Conservation (phyloP, 2,797 vertebrate species). For the Pipistrellus kuhlii region DNA sequence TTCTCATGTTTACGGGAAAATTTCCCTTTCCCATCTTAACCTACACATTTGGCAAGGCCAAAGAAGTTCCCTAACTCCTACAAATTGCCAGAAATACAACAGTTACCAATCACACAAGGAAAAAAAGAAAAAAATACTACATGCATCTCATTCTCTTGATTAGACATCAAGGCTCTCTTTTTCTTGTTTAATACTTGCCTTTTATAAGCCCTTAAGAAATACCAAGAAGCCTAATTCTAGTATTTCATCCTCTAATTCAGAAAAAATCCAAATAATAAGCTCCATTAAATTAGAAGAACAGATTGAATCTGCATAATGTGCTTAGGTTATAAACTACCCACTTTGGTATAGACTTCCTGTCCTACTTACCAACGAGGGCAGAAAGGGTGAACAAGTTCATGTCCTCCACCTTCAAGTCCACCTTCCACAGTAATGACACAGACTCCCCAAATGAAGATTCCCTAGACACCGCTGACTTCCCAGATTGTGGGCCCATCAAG, state of each 20-base stretch:
- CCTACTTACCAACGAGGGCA: slow-evolving; percentile 91
- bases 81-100: background rate
- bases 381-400: slow-evolving; percentile 96
- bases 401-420: slow-evolving; percentile 95
- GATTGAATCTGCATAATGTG: slow-evolving; percentile 6
- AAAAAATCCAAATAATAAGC: slow-evolving; percentile 38
- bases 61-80: slow-evolving; percentile 36
- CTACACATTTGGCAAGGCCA: slow-evolving; percentile 16
- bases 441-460: slow-evolving; percentile 79
- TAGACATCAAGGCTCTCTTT: slow-evolving; percentile 7
- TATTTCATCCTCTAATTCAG: slow-evolving; percentile 1
- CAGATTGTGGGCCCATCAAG: slow-evolving; percentile 81
- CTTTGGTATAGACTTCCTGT: background rate
- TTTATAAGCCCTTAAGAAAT: background rate
- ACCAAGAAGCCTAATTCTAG: slow-evolving; percentile 39
- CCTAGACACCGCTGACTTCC: slow-evolving; percentile 52
- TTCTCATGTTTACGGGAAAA: slow-evolving; percentile 25
- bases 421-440: slow-evolving; percentile 91
- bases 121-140: slow-evolving; percentile 24
- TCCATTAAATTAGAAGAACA: slow-evolving; percentile 49
- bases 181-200: slow-evolving; percentile 31
- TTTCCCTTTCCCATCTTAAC: slow-evolving; percentile 22
- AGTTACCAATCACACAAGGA: slow-evolving; percentile 45
- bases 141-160: slow-evolving; percentile 25
- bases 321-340: slow-evolving; percentile 1